These are phyloP conservation scores for Platygyra sinensis DNA, from an alignment of 64 coral and sea anemone species.

Conservation along the genomic window DNA sequence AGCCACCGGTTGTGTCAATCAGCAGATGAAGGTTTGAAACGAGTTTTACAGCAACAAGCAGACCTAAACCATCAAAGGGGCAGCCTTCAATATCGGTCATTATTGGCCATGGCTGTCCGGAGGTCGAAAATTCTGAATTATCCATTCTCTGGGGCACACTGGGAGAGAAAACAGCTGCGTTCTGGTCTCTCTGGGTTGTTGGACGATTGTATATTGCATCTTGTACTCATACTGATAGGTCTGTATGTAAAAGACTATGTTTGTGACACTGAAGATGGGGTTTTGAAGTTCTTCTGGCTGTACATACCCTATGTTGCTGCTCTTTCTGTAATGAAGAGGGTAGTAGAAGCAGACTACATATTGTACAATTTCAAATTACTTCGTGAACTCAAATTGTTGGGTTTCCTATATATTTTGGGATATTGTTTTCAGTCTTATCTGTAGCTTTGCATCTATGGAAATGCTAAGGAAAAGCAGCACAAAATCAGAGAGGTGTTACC, in stretches of 20 bases:
- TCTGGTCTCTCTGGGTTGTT: not conserved
- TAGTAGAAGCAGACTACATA: not conserved
- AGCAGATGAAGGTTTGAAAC: not conserved
- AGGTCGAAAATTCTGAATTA: not conserved
- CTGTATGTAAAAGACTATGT: not conserved
- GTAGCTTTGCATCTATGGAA: not conserved
- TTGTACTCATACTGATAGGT: not conserved
- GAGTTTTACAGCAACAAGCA: not conserved
- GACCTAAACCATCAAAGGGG: not conserved
- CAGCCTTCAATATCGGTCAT: not conserved
- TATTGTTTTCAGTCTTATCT: not conserved
- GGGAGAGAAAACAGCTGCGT: not conserved
- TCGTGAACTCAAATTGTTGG: not conserved
- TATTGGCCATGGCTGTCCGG: not conserved
- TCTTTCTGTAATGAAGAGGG: not conserved
- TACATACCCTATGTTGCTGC: not conserved
- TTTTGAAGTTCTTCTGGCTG: not conserved
- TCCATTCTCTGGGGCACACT: not conserved
- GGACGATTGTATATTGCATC: not conserved
- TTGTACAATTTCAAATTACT: not conserved
- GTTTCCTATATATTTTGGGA: not conserved
- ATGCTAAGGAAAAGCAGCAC: too few species aligned
- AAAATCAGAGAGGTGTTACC: too few species aligned
- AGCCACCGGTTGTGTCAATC: not conserved
- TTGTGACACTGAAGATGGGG: not conserved